Base-by-base conservation (phyloP, 53 echinoderm and acorn worm species). In the Holothuria scabra region DNA sequence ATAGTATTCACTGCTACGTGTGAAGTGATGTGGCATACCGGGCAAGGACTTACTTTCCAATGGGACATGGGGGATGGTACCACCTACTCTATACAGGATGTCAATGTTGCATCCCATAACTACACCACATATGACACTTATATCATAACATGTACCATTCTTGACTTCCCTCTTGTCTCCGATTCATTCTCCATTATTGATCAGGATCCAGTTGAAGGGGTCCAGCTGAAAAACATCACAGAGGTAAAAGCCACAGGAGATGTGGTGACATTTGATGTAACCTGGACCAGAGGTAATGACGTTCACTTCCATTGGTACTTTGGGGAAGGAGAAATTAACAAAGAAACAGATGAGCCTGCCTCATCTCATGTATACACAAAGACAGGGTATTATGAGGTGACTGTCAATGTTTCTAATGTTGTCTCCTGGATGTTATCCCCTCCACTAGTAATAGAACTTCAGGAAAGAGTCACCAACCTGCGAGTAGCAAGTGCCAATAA, bases 201-300 rank as follows among this genome's bases (percentile, higher is more conserved):
- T 22, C 93, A 93, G 62, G 93, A 93, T 68, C 93, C 93, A 22
- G 93, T 93, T 0, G 93, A 93, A 37, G 93, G 93, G 22, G 93
- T 93, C 20, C 49, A 56, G 11, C 80, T 93, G 12, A 48, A 66
- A 2, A 93, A 93, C 46, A 90, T 87, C 30, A 93, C 93, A 5
- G 86, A 88, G 8, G 86, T 93, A 22, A 82, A 84, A 74, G 93
- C 93, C 55, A 93, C 93, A 1, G 86, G 88, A 21, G 93, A 93
- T 63, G 69, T 56, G 22, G 81, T 93, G 1, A 71, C 38, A 4
- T 93, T 85, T 83, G 68, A 14, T 16, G 93, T 90, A 16, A 88
- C 83, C n/a, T 88, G 90, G 90, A 83, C 93, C 0, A 74, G 90
- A 44, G 93, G 93, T 29, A 93, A 93, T 58, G 93, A 93, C 52